phyloP scores from a whole-genome alignment of 2,797 vertebrate species.

The Microctenopoma stevenorrisi region DNA sequence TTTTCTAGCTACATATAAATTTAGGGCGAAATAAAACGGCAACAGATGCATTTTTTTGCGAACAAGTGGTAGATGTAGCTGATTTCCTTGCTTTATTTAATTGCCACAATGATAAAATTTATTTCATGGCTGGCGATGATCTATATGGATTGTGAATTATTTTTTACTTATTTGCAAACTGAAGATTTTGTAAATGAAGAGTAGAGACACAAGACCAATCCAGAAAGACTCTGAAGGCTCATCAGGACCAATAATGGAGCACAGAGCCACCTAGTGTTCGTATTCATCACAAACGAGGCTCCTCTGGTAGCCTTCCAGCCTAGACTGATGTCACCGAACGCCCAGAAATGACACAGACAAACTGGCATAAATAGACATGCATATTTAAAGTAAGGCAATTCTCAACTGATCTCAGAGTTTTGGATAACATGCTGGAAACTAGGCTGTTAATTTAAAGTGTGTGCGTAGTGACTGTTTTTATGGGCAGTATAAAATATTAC shows the following conservation, averaged over 20 bases:
- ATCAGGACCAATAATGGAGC: slow-evolving; percentile 46
- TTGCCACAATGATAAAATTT: background rate
- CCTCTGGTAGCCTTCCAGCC: slow-evolving; percentile 10
- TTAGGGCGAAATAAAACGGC: slow-evolving; percentile 60
- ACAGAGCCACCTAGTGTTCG: slow-evolving; percentile 76
- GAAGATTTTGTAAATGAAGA: slow-evolving; percentile 10
- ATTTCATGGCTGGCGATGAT: background rate
- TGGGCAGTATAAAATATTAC: background rate
- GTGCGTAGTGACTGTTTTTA: background rate
- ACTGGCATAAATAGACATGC: background rate
- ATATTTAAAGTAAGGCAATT: background rate
- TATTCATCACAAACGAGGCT: slow-evolving; percentile 20
- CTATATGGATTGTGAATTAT: background rate
- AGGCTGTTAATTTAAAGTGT: slow-evolving; percentile 15
- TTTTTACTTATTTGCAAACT: background rate
- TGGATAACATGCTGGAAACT: background rate
- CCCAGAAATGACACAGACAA: slow-evolving; percentile 4
- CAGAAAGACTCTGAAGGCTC: slow-evolving; percentile 46
- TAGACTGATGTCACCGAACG: slow-evolving; percentile 12
- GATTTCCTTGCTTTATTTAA: background rate
- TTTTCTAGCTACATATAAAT: slow-evolving; percentile 56
- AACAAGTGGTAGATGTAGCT: slow-evolving; percentile 2
- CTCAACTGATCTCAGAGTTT: background rate
- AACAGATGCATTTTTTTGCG: slow-evolving; percentile 31
- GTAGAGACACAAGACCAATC: slow-evolving; percentile 43